Evolutionary conservation across 2,113 vertebrate genomes (phyloP), one percentile per base, ranked within the genome.

Genomic region (Columba livia): DNA sequence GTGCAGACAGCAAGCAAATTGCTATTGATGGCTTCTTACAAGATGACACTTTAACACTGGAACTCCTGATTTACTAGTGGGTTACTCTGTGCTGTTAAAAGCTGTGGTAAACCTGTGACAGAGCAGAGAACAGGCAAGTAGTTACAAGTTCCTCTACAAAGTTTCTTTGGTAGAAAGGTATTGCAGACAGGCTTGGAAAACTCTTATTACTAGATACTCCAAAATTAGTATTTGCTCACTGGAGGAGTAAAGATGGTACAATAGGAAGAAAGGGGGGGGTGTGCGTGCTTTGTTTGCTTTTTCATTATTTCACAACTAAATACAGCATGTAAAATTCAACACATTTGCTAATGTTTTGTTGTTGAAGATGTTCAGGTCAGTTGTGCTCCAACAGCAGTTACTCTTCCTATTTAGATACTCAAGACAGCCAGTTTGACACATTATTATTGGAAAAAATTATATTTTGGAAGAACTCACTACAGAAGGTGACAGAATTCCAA

Each of bases 391-490:
- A 13, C 51, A 88, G 34, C 69, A 78, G 12, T 34, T 57, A 28
- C 44, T 38, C 72, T 95, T 95, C 96, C 95, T 97, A 34, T 42
- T 97, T 66, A 38, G 21, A 95, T 85, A 98, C 93, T 97, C 94
- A 97, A 98, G 32, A 98, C 94, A 98, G 97, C 95, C 96, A 97
- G 96, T 94, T 96, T 97, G 97, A 97, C 98, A 97, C 96, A 75
- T 71, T 96, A 96, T 97, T 99, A 99, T 99, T 99, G 99, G 98
- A 99, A 99, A 99, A 98, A 98, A 97, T 98, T 98, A 97, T 99
- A 99, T 99, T 99, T 99, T 99, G 98, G 98, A 99, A 99, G 99
- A 99, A 99, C 98, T 99, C 98, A 99, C 99, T 99, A 99, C 99
- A 99, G 97, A 98, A 98, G 98, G 98, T 98, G 98, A 99, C 98